Conservation (phyloP, 2,113 vertebrate genomes). For the Atlantisia rogersi region DNA sequence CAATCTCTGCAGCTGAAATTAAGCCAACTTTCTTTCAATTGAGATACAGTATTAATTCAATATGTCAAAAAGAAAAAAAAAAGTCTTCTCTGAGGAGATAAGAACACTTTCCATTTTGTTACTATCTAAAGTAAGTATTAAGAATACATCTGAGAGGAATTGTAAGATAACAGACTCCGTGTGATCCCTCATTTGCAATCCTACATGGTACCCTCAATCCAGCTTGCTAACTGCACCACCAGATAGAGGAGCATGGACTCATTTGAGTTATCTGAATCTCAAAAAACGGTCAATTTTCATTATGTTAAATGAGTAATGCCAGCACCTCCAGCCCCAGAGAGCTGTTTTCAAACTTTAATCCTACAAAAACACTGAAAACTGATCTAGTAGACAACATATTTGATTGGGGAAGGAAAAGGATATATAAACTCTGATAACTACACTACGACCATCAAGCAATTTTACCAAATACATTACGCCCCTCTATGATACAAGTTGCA, state of each 20-base stretch:
- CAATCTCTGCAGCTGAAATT: not conserved
- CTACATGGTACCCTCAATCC: not conserved
- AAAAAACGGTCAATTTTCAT: not conserved
- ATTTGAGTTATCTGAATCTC: not conserved
- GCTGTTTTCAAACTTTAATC: not conserved
- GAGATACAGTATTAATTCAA: not conserved
- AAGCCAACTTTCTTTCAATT: constrained; percentile 11
- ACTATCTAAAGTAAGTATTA: not conserved
- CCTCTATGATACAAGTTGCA: not conserved
- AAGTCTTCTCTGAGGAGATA: not conserved
- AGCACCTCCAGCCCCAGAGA: not conserved
- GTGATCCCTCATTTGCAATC: not conserved
- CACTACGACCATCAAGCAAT: not conserved
- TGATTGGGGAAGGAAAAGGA: not conserved
- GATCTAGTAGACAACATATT: not conserved
- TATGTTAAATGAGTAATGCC: not conserved
- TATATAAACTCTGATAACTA: not conserved
- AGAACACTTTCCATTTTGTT: not conserved
- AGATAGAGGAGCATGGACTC: not conserved
- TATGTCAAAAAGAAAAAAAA: not conserved
- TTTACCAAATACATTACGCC: not conserved
- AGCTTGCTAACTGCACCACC: not conserved
- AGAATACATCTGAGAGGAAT: not conserved
- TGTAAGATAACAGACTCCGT: not conserved
- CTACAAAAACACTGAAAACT: not conserved